Conservation (phyloP, 2,888 invertebrate genomes). For the Emmelina monodactyla region DNA sequence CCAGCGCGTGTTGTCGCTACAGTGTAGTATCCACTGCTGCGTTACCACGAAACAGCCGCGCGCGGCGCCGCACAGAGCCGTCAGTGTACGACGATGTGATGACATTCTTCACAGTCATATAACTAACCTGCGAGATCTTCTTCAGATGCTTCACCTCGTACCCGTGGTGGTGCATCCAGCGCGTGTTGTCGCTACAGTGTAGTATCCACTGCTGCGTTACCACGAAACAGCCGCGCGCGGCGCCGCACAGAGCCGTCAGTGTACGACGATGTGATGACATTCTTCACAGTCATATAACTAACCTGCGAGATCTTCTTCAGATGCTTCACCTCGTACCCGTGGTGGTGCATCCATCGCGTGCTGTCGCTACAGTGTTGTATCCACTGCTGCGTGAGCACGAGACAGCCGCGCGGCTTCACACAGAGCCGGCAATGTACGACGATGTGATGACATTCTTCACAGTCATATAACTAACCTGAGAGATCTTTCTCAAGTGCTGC, state of each 20-base stretch:
- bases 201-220: slow-evolving; percentile 73
- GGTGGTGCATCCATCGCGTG: slow-evolving; percentile 74
- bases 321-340: slow-evolving; percentile 72
- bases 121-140: slow-evolving; percentile 72
- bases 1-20: slow-evolving; percentile 70
- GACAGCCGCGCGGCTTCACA: slow-evolving; percentile 79
- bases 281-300: too few relatives aligned
- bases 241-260: slow-evolving; percentile 75
- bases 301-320: slow-evolving; percentile 77
- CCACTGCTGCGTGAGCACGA: slow-evolving; percentile 78
- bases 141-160: slow-evolving; percentile 76
- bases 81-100: slow-evolving; percentile 84
- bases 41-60: slow-evolving; percentile 79
- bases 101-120: too few relatives aligned
- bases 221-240: slow-evolving; percentile 81
- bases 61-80: slow-evolving; percentile 76
- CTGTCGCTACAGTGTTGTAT: slow-evolving; percentile 64
- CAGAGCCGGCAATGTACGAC: slow-evolving; percentile 81
- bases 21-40: slow-evolving; percentile 72
- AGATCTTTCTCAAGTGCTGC: slow-evolving; percentile 72
- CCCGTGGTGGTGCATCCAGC: slow-evolving; percentile 75
- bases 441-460: too few relatives aligned
- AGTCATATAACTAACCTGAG: slow-evolving; percentile 71
- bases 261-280: too few relatives aligned
- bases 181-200: slow-evolving; percentile 63